Evolutionary conservation across 2,888 invertebrate genomes (phyloP).

Genomic region (Chrysolina oricalcia): DNA sequence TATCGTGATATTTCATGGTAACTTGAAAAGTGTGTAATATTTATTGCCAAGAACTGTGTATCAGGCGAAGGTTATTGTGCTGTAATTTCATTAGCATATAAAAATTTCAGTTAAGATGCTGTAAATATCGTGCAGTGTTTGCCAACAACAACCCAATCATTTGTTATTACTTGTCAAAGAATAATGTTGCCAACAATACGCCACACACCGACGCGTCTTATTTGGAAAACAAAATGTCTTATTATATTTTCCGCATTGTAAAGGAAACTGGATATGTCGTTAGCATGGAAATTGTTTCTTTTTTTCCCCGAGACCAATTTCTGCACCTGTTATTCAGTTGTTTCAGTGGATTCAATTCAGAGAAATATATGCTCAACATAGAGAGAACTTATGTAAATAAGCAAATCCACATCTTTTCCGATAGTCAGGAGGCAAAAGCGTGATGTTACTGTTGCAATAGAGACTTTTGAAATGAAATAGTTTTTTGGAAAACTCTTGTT

Average conservation of each 20-base stretch:
- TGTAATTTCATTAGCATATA: conserved; percentile 16
- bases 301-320: too few species aligned
- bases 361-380: too few species aligned
- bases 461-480: too few species aligned
- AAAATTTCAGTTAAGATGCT: conserved; percentile 8
- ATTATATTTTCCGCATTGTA: conserved; percentile 9
- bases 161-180: conserved; percentile 7
- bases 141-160: conserved; percentile 12
- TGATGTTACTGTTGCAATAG: too few species aligned
- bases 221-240: background rate
- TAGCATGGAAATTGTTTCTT: background rate
- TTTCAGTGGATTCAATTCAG: too few species aligned
- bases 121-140: background rate
- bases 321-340: too few species aligned
- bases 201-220: background rate
- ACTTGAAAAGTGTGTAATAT: conserved; percentile 19
- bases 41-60: conserved; percentile 29
- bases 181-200: conserved; percentile 9
- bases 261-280: background rate
- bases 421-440: too few species aligned
- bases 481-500: too few species aligned
- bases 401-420: too few species aligned
- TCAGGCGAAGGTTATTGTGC: conserved; percentile 10
- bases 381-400: too few species aligned
- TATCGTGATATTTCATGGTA: conserved; percentile 22